Base-by-base conservation (phyloP, 2,113 vertebrate genomes). In the Todiramphus chloris region DNA sequence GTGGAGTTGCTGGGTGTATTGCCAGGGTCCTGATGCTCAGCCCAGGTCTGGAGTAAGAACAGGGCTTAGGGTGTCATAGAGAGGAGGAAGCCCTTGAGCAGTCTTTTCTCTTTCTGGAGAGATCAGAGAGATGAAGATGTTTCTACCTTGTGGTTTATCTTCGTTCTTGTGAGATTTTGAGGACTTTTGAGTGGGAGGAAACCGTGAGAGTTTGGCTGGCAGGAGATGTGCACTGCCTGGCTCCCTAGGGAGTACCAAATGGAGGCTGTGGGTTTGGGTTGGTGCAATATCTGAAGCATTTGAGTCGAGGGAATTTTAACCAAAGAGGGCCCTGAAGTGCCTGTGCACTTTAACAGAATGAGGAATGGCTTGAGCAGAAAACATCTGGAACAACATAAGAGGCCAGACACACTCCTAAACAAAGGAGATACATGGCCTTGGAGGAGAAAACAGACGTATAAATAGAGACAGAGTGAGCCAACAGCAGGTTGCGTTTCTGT, bases 401-500 rank as follows among this genome's bases (percentile, higher is more conserved):
- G 83, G 72, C 17, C 56, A 80, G 79, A 90, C 68, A 75, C 2
- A 3, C 64, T 92, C 51, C 79, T 93, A 90, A 95, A 96, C 79
- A 95, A 94, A 90, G 80, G 48, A 83, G 64, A 78, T 88, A 64
- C 39, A 66, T 28, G 41, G 44, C 53, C 60, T 75, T 75, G 43
- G 86, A 96, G 77, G 19, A 83, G 51, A 95, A 95, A 96, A 88
- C 39, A 92, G 91, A 82, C 82, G 41, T 84, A 81, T 87, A 95
- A 96, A 82, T 74, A 83, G 88, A 95, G 79, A 94, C 1, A 0
- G 43, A 83, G 28, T 43, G 21, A 44, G 63, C 67, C 73, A 83
- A 50, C 8, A 72, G 21, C 88, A 95, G 94, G 74, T 83, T 95
- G 80, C n/a, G 25, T 96, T 96, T 95, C 96, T 68, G 48, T 92